phyloP scores from a whole-genome alignment of 1,140 invertebrate species.

The Spodoptera litura region DNA sequence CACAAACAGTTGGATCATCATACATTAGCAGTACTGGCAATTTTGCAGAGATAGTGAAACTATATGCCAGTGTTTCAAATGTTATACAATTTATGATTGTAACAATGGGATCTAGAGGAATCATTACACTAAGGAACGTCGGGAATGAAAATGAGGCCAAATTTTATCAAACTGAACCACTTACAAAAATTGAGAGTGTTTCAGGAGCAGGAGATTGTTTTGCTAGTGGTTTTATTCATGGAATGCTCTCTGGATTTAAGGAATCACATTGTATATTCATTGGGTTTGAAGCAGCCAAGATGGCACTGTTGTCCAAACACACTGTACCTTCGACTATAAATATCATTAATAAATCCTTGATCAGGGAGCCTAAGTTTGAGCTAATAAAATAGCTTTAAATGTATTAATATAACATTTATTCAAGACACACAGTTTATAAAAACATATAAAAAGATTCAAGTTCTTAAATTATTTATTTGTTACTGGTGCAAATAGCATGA shows the following conservation, averaged over 20 bases:
- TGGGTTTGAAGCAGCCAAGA: slow-evolving; percentile 86
- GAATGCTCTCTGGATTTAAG: slow-evolving; percentile 76
- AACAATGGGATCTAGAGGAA: slow-evolving; percentile 86
- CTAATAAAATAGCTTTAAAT: background rate
- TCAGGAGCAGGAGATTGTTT: slow-evolving; percentile 90
- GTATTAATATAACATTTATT: slow-evolving; percentile 1
- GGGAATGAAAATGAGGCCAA: slow-evolving; percentile 56
- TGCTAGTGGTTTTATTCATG: slow-evolving; percentile 87
- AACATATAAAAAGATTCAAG: too few species aligned
- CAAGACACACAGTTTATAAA: slow-evolving; percentile 6
- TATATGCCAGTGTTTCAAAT: slow-evolving; percentile 66
- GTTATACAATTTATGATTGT: slow-evolving; percentile 78
- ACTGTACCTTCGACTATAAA: slow-evolving; percentile 81
- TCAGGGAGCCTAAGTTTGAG: slow-evolving; percentile 1
- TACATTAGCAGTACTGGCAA: slow-evolving; percentile 45
- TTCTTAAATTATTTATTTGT: too few species aligned
- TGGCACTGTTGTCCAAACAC: slow-evolving; percentile 82
- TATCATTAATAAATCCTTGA: background rate
- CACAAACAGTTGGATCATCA: slow-evolving; percentile 67
- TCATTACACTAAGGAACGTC: slow-evolving; percentile 79
- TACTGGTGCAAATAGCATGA: too few species aligned
- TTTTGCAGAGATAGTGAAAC: slow-evolving; percentile 82
- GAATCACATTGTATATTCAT: slow-evolving; percentile 85
- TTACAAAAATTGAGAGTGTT: slow-evolving; percentile 86
- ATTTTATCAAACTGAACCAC: slow-evolving; percentile 81